Conservation (phyloP, 2,888 invertebrate genomes). For the Aethes cnicana region DNA sequence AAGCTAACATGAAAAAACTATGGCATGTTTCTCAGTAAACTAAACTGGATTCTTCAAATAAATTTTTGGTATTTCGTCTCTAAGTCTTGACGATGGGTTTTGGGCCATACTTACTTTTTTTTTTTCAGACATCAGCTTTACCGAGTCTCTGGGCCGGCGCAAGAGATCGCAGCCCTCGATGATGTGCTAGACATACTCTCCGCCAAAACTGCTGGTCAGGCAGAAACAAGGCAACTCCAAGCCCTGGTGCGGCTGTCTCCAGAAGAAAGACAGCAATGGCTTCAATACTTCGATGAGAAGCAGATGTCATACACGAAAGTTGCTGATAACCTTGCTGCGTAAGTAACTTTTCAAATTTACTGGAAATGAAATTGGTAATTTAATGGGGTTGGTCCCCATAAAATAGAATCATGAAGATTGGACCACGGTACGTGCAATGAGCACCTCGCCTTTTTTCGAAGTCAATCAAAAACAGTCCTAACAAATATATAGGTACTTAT, state of each 20-base stretch:
- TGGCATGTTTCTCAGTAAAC: too few relatives aligned
- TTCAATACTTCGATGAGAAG: slow-evolving; percentile 55
- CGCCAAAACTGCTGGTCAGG: slow-evolving; percentile 50
- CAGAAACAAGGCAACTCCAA: slow-evolving; percentile 54
- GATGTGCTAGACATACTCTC: slow-evolving; percentile 58
- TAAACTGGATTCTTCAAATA: too few relatives aligned
- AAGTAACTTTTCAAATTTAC: slow-evolving; percentile 35
- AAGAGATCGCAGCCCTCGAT: slow-evolving; percentile 53
- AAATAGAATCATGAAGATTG: too few relatives aligned
- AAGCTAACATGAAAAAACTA: too few relatives aligned
- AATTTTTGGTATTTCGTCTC: too few relatives aligned
- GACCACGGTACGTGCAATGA: too few relatives aligned
- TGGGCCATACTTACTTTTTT: neutral
- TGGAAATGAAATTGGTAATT: too few relatives aligned
- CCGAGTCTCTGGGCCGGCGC: slow-evolving; percentile 53
- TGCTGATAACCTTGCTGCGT: slow-evolving; percentile 67
- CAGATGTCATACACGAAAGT: slow-evolving; percentile 55
- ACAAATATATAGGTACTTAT: too few relatives aligned
- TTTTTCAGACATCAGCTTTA: slow-evolving; percentile 62
- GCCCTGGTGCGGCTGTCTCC: slow-evolving; percentile 62
- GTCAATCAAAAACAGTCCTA: too few relatives aligned
- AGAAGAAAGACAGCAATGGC: slow-evolving; percentile 59
- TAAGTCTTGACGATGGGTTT: too few relatives aligned
- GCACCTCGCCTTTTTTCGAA: too few relatives aligned
- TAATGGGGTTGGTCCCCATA: too few relatives aligned